Percentiles rank a stretch among this genome's conserved stretches.
Conservation (phyloP, 2,113 vertebrate species). For the Brachirus orientalis region DNA sequence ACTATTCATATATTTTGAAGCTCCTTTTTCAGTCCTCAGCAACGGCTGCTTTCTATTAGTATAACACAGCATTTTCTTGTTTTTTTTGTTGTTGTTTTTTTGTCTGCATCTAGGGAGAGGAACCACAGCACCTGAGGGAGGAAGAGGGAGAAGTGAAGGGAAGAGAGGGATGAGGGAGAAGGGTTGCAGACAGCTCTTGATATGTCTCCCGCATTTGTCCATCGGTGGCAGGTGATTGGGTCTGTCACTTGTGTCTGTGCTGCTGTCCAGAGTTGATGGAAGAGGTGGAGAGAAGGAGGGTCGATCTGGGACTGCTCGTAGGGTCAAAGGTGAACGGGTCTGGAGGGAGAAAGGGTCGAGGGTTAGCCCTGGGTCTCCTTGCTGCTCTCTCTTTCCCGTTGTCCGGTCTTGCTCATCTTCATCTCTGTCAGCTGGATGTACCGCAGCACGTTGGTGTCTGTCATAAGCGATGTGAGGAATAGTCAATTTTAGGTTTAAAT, state of each 20-base stretch:
- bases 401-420: constrained; percentile 88
- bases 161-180: constrained; percentile 12
- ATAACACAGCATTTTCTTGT: constrained; percentile 67
- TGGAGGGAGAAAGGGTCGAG: constrained; percentile 23
- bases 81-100: constrained; percentile 13
- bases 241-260: constrained; percentile 48
- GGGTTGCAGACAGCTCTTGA: constrained; percentile 55
- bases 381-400: constrained; percentile 82
- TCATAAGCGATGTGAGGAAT: not conserved
- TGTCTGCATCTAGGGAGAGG: constrained; percentile 66
- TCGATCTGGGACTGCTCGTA: constrained; percentile 14
- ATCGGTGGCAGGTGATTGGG: constrained; percentile 33
- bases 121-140: constrained; percentile 73
- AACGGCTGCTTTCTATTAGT: constrained; percentile 54
- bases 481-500: not conserved
- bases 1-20: constrained; percentile 47
- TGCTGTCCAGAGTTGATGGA: constrained; percentile 44
- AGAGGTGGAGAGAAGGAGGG: constrained; percentile 29
- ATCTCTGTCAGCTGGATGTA: constrained; percentile 97
- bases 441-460: constrained; percentile 92
- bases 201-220: constrained; percentile 48
- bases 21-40: constrained; percentile 48
- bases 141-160: constrained; percentile 29
- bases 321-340: constrained; percentile 45
- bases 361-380: constrained; percentile 84